A percentile compares a stretch with the other conserved stretches of the same genome.
Conservation (phyloP, 2,888 invertebrate species). For the Yponomeuta plumbellus region DNA sequence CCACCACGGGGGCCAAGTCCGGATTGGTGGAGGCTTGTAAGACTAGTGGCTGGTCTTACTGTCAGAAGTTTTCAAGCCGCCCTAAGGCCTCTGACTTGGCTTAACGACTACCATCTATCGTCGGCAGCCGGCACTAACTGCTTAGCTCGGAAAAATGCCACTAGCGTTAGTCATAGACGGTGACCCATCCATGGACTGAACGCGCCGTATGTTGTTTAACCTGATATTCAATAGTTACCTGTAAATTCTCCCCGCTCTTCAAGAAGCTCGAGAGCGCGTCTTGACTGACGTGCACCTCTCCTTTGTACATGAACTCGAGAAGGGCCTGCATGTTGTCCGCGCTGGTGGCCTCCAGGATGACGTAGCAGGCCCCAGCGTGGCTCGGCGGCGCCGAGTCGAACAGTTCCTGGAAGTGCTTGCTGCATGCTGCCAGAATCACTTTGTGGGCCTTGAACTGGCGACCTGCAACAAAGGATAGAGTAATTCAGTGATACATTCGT, state of each 20-base stretch:
- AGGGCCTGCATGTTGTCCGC: constrained; percentile 94
- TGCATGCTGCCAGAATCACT: constrained; percentile 93
- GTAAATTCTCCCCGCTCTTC: constrained; percentile 93
- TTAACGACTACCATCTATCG: no score
- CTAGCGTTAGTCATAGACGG: no score
- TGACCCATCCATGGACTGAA: no score
- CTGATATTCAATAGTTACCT: constrained; percentile 66
- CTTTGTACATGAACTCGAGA: constrained; percentile 95
- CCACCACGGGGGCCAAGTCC: no score
- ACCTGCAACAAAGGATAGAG: constrained; percentile 71
- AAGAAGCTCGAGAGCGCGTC: constrained; percentile 93
- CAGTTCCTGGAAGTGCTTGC: constrained; percentile 93
- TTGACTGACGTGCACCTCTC: constrained; percentile 94
- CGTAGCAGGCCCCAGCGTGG: constrained; percentile 86
- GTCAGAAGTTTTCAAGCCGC: no score
- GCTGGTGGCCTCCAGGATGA: constrained; percentile 92
- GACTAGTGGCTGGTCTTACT: no score
- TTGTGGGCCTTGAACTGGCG: constrained; percentile 94
- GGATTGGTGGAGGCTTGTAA: no score
- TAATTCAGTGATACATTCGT: no score
- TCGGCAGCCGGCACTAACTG: no score
- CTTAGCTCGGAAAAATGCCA: no score
- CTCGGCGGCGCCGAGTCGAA: constrained; percentile 91
- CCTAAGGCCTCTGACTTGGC: no score
- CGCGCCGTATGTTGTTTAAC: no score